Evolutionary conservation across 2,113 vertebrate genomes (phyloP).

Genomic region (Trinectes maculatus): DNA sequence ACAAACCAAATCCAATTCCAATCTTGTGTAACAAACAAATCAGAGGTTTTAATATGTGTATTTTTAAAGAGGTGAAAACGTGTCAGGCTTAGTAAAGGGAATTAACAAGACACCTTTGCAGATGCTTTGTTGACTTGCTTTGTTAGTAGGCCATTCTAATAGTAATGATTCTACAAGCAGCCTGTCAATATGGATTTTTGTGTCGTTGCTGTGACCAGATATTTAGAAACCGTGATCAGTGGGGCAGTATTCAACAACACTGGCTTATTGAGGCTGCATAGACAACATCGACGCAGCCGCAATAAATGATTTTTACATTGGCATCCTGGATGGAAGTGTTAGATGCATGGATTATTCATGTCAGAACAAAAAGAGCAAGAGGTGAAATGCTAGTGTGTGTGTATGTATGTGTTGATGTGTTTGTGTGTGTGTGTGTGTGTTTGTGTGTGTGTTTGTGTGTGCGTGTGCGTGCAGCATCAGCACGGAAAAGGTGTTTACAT

Average conservation of each 20-base stretch:
- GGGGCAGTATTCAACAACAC: neutral
- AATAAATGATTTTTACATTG: constrained; percentile 25
- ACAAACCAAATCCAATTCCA: too few relatives aligned
- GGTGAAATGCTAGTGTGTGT: constrained; percentile 5
- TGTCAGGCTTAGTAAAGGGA: too few relatives aligned
- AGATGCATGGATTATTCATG: constrained; percentile 40
- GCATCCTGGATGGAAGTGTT: constrained; percentile 26
- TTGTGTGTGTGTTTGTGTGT: neutral
- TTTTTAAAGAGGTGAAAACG: too few relatives aligned
- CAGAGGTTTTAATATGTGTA: neutral
- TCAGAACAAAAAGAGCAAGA: constrained; percentile 32
- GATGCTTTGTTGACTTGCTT: too few relatives aligned
- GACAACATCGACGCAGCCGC: neutral
- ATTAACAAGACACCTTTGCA: too few relatives aligned
- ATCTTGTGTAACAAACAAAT: too few relatives aligned
- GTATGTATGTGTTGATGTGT: neutral
- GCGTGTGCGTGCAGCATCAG: too few relatives aligned
- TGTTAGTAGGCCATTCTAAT: too few relatives aligned
- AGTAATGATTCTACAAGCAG: too few relatives aligned
- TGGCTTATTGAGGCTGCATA: neutral
- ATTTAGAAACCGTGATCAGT: neutral
- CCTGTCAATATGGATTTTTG: too few relatives aligned
- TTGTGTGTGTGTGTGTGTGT: neutral
- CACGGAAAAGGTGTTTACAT: neutral
- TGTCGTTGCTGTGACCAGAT: neutral